Conservation (phyloP, 2,113 vertebrate genomes). For the Gymnorhina tibicen region DNA sequence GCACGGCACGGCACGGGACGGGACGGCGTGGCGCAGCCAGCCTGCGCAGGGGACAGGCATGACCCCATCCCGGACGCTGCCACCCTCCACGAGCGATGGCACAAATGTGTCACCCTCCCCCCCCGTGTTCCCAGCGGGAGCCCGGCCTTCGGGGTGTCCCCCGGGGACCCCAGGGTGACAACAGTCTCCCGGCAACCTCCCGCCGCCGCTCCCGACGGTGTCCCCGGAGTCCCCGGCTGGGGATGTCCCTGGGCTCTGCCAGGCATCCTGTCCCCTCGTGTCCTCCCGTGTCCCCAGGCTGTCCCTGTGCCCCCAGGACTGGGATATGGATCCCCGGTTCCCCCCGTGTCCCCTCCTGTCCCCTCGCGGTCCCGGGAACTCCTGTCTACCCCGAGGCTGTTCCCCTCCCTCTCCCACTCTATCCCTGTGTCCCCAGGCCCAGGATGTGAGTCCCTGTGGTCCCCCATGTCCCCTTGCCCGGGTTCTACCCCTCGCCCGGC, state of each 20-base stretch:
- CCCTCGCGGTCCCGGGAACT: background rate
- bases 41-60: background rate
- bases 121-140: background rate
- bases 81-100: background rate
- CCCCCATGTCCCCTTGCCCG: too few relatives aligned
- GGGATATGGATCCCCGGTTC: background rate
- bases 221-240: background rate
- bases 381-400: background rate
- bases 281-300: background rate
- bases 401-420: background rate
- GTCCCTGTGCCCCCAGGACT: background rate
- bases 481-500: background rate
- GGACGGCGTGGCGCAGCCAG: background rate
- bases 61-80: background rate
- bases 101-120: background rate
- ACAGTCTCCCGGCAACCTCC: background rate
- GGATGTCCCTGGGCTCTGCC: background rate
- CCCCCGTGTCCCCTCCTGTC: too few relatives aligned
- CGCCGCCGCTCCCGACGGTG: background rate
- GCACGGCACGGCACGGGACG: background rate
- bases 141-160: background rate
- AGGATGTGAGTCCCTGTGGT: background rate
- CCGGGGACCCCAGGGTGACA: background rate
- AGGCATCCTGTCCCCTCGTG: constrained; percentile 39
- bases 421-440: background rate